Conservation (phyloP, 2,888 invertebrate species). For the Nemurella pictetii region DNA sequence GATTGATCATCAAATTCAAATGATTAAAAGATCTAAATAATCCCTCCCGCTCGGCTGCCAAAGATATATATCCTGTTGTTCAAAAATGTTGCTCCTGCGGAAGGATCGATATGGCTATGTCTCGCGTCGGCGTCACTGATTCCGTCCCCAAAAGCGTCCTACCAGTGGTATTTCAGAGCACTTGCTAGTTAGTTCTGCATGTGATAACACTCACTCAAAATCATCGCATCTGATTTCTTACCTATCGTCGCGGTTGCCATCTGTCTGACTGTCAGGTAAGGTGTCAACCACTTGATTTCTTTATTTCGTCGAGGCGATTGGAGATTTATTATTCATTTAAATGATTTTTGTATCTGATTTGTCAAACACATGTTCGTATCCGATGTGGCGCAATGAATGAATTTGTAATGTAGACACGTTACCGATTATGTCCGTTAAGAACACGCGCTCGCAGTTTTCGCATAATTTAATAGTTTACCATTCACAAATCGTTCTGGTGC, state of each 20-base stretch:
- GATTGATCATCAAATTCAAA: not conserved
- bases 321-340: not conserved
- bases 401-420: not conserved
- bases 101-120: not conserved
- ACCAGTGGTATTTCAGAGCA: not conserved
- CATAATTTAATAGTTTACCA: no score
- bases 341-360: not conserved
- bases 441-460: not conserved
- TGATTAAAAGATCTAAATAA: not conserved
- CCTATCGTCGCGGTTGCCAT: not conserved
- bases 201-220: not conserved
- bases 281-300: not conserved
- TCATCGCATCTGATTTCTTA: not conserved
- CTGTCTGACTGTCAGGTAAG: not conserved
- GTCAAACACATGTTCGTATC: not conserved
- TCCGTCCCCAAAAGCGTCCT: not conserved
- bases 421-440: not conserved
- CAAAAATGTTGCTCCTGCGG: not conserved
- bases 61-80: not conserved
- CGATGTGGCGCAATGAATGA: not conserved
- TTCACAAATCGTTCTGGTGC: no score
- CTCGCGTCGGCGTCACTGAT: slow-evolving; percentile 1
- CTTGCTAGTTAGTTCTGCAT: slow-evolving; percentile 5
- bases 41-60: not conserved
- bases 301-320: not conserved